Evolutionary conservation across 1,140 invertebrate species (phyloP), one percentile per base, ranked within the genome.

Genomic region (Rhyacophila brunnea): DNA sequence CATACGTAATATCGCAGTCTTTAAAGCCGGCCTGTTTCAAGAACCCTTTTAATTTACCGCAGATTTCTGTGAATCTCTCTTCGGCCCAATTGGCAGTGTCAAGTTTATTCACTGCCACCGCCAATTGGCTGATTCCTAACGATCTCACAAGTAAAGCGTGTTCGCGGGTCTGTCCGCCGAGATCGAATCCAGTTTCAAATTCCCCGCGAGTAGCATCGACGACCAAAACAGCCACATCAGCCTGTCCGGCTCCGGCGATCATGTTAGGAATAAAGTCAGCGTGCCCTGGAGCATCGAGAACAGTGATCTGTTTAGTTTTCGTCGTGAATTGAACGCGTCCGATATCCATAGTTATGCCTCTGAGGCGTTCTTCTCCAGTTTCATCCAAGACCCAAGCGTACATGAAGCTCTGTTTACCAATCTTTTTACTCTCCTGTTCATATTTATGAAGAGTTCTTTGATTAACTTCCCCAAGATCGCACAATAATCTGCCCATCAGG

Each of bases 341-440:
- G 50, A 99, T 87, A 78, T 99, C 97, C 92, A 99, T 99, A 7
- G 97, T 99, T 28, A 99, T 96, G 5, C 82, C 85, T 52, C 80
- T 74, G 50, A 81, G 88, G 82, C 96, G 85, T 80, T 99, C 96
- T 78, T 99, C 96, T 6, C 94, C 93, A 60, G 95, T 98, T 80
- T 99, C 95, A 80, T 99, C 98, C n/a, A 99, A 77, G 7, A 99
- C 93, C 97, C 97, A 99, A 11, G 97, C 97, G 80, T 93, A 99
- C 77, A 93, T 91, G 70, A 99, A 99, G 42, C 95, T 97, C 65
- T 96, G 92, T 77, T 99, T 99, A 0, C 98, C 98, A 63, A 96
- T 76, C 74, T 99, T 98, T 71, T 94, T 93, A 47, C 96, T 96
- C 68, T 99, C 96, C 70, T 95, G 92, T 73, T 98, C 95, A 83